phyloP scores from a whole-genome alignment of 2,797 vertebrate genomes.

The Phataginus tetradactyla region DNA sequence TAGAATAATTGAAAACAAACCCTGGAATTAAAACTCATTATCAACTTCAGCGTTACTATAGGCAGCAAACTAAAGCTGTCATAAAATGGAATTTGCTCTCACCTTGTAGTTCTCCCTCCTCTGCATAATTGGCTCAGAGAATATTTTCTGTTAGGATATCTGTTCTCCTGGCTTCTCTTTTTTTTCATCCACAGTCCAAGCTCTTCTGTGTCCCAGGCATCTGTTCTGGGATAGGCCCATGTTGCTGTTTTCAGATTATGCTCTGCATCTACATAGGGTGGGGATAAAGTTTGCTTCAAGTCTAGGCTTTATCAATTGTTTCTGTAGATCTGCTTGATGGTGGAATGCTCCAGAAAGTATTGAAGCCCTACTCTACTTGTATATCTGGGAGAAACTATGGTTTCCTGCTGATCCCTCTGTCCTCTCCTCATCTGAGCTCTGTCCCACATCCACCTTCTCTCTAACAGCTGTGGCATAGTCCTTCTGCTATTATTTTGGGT shows the following conservation, averaged over 20 bases:
- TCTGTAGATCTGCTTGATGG: not conserved
- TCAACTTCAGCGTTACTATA: not conserved
- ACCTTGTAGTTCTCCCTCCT: not conserved
- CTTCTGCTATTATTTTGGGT: not conserved
- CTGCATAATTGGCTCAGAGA: not conserved
- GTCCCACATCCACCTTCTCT: not conserved
- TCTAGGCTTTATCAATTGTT: not conserved
- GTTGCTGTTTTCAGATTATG: constrained; percentile 16
- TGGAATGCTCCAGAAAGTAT: not conserved
- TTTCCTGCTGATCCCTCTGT: not conserved
- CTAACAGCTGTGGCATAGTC: not conserved
- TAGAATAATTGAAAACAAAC: not conserved
- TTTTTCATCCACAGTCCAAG: not conserved
- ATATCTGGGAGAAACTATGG: not conserved
- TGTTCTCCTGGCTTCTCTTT: not conserved
- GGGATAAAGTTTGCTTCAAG: not conserved
- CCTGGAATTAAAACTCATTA: not conserved
- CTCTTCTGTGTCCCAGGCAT: not conserved
- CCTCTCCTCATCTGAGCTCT: not conserved
- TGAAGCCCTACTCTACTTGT: not conserved
- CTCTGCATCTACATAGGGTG: not conserved
- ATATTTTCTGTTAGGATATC: not conserved
- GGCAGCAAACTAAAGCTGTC: not conserved
- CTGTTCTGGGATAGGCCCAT: not conserved
- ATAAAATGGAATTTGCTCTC: not conserved